Evolutionary conservation across 1,140 invertebrate species (phyloP), one percentile per base, ranked within the genome.

Genomic region (Sminthurides bifidus): DNA sequence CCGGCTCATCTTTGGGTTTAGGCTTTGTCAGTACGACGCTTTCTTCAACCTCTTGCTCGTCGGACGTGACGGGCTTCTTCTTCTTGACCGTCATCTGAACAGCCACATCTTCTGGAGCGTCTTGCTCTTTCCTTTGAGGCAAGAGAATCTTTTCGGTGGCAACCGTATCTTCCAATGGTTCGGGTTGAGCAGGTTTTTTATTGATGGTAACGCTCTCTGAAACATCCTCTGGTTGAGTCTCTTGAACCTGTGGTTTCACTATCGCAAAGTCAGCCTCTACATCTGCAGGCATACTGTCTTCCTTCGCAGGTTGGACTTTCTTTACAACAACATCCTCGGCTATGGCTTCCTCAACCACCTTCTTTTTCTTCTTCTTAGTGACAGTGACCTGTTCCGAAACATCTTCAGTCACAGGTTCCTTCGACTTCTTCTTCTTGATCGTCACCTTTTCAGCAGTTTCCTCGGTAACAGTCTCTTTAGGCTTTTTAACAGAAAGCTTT

Each of bases 361-460:
- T 41, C 35, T 52, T 52, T 24, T 52, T 37, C 21, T 52, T 52
- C 30, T 68, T 66, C 33, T 48, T 52, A 27, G 40, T 56, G 19
- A 65, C 33, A 19, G 58, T 61, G 43, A 67, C 31, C 48, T 66
- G 60, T 56, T 66, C 66, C n/a, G 35, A 23, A 21, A 61, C 58
- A 52, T 69, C 66, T 56, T 70, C 69, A n/a, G 61, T 58, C 2
- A 4, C 33, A 19, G 38, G 5, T 31, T 23, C 2, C 6, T 4
- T 8, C 3, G 43, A 17, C 24, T 51, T 56, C 12, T 50, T 77
- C 70, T 10, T 21, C 5, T 4, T 43, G 17, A 86, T 85, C n/a
- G 79, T 85, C 2, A 85, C 82, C 62, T 77, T 73, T 72, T 85
- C 83, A 35, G 79, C 77, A 59, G 43, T 24, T 10, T 53, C 51